Conservation (phyloP, 2,113 vertebrate genomes). For the Dasyornis broadbenti region DNA sequence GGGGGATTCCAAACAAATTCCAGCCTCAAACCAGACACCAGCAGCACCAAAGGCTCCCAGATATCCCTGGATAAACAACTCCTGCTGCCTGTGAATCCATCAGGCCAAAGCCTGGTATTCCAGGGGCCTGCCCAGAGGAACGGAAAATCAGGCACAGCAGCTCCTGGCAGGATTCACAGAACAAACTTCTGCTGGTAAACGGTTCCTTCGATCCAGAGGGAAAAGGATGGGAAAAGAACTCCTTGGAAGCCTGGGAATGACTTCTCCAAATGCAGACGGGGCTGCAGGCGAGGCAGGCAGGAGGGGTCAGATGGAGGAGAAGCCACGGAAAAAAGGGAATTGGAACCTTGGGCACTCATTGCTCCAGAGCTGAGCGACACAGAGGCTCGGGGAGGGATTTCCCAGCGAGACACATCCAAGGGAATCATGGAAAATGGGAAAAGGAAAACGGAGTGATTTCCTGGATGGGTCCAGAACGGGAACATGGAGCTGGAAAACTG, state of each 20-base stretch:
- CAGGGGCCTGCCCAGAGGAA: neutral
- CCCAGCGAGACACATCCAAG: neutral
- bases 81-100: neutral
- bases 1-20: neutral
- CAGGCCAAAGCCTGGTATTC: neutral
- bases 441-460: accelerated
- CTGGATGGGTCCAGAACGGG: neutral
- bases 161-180: neutral
- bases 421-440: neutral
- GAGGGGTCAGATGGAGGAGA: neutral
- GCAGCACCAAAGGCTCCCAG: neutral
- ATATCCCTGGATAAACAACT: neutral
- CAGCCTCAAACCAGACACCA: neutral
- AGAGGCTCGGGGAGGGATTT: neutral
- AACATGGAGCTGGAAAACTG: neutral
- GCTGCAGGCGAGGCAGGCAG: neutral
- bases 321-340: neutral
- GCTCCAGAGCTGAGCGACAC: neutral
- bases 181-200: neutral
- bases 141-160: neutral
- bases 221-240: neutral
- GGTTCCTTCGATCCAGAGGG: neutral
- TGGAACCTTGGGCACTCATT: neutral
- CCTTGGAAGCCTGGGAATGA: neutral
- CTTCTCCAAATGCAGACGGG: neutral